A percentile compares a stretch with the other conserved stretches of the same genome.
phyloP scores from a whole-genome alignment of 2,113 vertebrate genomes.

The Vombatus ursinus region DNA sequence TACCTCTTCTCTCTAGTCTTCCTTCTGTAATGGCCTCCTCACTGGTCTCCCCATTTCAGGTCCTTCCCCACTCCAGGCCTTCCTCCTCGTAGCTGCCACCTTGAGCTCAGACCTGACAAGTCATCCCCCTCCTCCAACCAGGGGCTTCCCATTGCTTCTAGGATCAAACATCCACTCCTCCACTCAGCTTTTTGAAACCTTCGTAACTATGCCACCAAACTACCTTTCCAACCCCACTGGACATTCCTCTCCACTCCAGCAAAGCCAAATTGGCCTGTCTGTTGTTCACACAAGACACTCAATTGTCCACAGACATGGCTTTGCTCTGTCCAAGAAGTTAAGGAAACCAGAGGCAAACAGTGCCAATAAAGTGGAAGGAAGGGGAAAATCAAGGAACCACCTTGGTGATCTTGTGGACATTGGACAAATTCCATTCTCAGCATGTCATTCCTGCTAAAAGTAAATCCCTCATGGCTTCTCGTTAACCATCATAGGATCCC shows the following conservation, averaged over 20 bases:
- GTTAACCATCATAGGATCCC: neutral
- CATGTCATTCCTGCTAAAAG: neutral
- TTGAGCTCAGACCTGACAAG: neutral
- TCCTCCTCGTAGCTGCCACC: neutral
- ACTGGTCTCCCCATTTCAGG: neutral
- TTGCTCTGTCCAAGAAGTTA: neutral
- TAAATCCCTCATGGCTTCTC: neutral
- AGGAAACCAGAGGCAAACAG: neutral
- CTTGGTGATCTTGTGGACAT: neutral
- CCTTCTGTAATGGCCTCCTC: neutral
- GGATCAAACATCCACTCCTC: neutral
- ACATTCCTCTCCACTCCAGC: neutral
- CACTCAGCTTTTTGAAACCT: neutral
- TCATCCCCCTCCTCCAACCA: neutral
- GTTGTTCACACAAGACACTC: neutral
- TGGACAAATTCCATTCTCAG: neutral
- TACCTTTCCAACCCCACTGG: neutral
- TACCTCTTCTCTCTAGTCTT: neutral
- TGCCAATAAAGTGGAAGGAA: neutral
- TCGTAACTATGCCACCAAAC: neutral
- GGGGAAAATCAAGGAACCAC: too few species aligned
- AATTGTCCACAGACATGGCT: neutral
- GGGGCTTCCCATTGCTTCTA: neutral
- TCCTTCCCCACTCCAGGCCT: neutral
- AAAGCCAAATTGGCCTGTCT: neutral